Base-by-base conservation (phyloP, 37 sponge, comb jelly and placozoan genomes). In the Dysidea cf. avara region DNA sequence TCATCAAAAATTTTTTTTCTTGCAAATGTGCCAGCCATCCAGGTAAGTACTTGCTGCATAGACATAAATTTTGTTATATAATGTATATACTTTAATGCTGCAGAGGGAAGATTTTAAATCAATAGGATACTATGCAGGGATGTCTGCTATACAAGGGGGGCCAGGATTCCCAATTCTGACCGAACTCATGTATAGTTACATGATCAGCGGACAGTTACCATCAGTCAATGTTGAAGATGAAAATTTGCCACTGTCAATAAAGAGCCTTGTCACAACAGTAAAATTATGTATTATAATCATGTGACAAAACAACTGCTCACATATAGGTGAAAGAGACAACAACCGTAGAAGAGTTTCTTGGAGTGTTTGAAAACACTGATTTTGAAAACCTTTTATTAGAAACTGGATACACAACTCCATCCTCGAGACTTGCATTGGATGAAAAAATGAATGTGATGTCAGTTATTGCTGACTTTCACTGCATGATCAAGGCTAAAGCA, bases 141-240 rank as follows among this genome's bases (percentile, higher is more conserved):
- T 79, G 80, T 70, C 71, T 4, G 46, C 69, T 6, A 31, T 35
- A 13, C 80, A 79, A 30, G 80, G 71, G 2, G 71, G 80, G 0
- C n/a, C 36, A 49, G 80, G 80, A 1, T 46, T 79, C 3, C 70
- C 71, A 0, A 34, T 68, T 31, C 50, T 79, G 3, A 21, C 71
- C 20, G n/a, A 47, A 21, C 37, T 62, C 16, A 56, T 72, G 46
- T 81, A 64, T 63, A 6, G 22, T 1, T 81, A 81, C 66, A 24
- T 81, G 24, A 16, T 39, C 1, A 52, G 51, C 30, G 71, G 80
- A 5, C 50, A 78, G 6, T 32, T 11, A 6, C 37, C 80, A 0
- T 18, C 25, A 7, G 61, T 61, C 7, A 26, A n/a, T n/a, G 13
- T 51, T 3, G 34, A 55, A 2, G 24, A 2, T 24, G 29, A 55